Evolutionary conservation across 2,113 vertebrate genomes (phyloP).

Genomic region (Callocephalon fimbriatum): DNA sequence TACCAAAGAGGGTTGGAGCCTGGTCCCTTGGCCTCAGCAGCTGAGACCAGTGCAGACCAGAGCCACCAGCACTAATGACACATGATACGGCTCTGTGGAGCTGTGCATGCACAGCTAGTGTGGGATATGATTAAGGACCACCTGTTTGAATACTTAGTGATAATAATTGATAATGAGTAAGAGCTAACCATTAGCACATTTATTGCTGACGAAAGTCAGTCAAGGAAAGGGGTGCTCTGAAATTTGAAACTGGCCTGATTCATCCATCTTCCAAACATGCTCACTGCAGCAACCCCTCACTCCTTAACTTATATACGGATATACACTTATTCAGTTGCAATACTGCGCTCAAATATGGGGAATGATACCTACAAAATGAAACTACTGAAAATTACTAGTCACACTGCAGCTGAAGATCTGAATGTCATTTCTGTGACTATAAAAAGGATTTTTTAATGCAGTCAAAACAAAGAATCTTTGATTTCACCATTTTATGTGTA

Average conservation of each 20-base stretch:
- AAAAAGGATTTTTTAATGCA: neutral
- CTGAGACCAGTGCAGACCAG: too few species aligned
- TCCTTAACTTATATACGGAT: neutral
- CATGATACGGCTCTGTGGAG: fast-evolving
- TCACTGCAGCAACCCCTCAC: fast-evolving
- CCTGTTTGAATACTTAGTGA: neutral
- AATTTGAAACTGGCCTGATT: neutral
- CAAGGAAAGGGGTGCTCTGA: neutral
- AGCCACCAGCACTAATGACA: neutral
- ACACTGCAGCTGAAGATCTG: neutral
- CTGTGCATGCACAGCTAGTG: fast-evolving
- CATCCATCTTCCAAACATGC: neutral
- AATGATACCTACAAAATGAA: neutral
- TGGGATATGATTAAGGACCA: neutral
- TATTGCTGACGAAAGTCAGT: neutral
- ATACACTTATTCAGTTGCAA: neutral
- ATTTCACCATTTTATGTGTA: neutral
- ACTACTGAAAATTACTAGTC: neutral
- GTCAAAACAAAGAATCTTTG: neutral
- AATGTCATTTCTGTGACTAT: neutral
- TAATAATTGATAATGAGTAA: neutral
- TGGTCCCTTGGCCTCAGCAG: neutral
- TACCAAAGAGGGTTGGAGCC: neutral
- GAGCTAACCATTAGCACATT: neutral
- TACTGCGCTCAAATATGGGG: fast-evolving